Evolutionary conservation across 2,888 invertebrate species (phyloP).

Genomic region (Dendrolimus houi): DNA sequence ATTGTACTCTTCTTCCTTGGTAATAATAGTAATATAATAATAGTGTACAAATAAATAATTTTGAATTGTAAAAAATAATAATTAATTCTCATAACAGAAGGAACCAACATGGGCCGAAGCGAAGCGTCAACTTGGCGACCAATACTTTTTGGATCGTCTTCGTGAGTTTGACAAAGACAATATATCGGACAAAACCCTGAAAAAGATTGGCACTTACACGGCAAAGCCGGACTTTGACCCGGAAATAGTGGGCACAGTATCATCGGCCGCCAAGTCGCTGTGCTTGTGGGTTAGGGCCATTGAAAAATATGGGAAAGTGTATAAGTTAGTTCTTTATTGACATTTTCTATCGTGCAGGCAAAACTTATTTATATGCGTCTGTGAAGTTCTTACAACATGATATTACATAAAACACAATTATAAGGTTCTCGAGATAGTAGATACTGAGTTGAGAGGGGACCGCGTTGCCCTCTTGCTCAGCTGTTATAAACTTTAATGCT

Average conservation of each 20-base stretch:
- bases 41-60: too few relatives aligned
- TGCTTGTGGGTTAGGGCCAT: constrained; percentile 95
- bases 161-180: constrained; percentile 93
- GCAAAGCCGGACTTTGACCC: constrained; percentile 90
- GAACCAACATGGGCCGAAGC: constrained; percentile 93
- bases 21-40: too few relatives aligned
- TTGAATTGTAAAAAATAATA: too few relatives aligned
- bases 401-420: too few relatives aligned
- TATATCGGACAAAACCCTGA: constrained; percentile 87
- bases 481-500: too few relatives aligned
- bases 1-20: too few relatives aligned
- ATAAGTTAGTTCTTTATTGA: constrained; percentile 74
- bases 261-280: constrained; percentile 89
- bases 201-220: constrained; percentile 87
- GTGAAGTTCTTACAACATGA: too few relatives aligned
- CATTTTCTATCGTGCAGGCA: too few relatives aligned
- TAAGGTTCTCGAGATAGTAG: too few relatives aligned
- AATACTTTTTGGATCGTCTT: constrained; percentile 85
- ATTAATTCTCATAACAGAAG: constrained; percentile 41
- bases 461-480: too few relatives aligned
- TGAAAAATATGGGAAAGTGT: constrained; percentile 93
- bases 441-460: too few relatives aligned
- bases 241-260: constrained; percentile 90
- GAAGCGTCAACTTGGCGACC: constrained; percentile 89
- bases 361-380: too few relatives aligned